Evolutionary conservation across 2,797 vertebrate species (phyloP).

Genomic region (Pterois miles): DNA sequence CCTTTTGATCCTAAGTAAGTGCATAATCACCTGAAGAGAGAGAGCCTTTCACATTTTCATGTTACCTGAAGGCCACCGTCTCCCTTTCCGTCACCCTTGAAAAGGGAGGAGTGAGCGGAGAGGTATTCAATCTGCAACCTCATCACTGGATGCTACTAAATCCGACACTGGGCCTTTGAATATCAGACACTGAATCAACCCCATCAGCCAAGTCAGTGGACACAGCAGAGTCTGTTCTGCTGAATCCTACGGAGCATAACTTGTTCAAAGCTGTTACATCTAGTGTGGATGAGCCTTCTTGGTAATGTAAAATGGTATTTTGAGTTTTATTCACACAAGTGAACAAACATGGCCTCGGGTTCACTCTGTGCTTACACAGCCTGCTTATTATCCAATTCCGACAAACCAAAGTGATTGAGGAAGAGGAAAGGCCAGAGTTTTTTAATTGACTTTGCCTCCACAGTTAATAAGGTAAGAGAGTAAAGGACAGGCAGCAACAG

Average conservation of each 20-base stretch:
- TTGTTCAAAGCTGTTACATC: background rate
- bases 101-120: too few relatives aligned
- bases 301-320: background rate
- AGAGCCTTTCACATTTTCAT: too few relatives aligned
- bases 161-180: background rate
- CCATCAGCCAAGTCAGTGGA: background rate
- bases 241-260: background rate
- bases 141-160: too few relatives aligned
- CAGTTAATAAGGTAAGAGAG: conserved; percentile 29
- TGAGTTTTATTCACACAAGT: background rate
- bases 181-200: background rate
- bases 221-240: background rate
- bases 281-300: background rate
- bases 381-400: conserved; percentile 1
- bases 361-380: background rate
- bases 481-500: conserved; percentile 23
- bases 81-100: too few relatives aligned
- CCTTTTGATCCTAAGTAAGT: background rate
- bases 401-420: background rate
- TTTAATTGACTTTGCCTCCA: conserved; percentile 33
- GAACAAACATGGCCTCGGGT: background rate
- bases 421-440: conserved; percentile 4
- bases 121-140: too few relatives aligned
- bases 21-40: too few relatives aligned
- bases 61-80: too few relatives aligned